A percentile compares a stretch with the other conserved stretches of the same genome.
phyloP scores from a whole-genome alignment of 2,797 vertebrate genomes.

The Stomatorhinus walkeri region DNA sequence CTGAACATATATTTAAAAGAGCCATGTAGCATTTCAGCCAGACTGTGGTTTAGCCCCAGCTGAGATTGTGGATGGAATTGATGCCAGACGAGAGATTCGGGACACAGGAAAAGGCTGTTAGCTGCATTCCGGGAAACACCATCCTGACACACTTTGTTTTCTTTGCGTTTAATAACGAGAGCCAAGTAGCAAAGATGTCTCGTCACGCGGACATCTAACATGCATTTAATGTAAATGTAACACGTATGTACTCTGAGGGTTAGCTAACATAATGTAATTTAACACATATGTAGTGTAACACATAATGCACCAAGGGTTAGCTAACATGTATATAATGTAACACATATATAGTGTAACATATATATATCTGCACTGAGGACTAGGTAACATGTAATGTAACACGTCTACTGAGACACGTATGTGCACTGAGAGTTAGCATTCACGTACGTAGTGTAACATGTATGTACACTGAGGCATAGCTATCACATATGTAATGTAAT shows the following conservation, averaged over 20 bases:
- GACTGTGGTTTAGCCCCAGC: conserved; percentile 20
- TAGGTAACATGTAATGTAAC: not conserved
- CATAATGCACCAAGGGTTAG: not conserved
- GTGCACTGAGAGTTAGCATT: conserved; percentile 5
- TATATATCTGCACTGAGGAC: not conserved
- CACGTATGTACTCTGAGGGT: not conserved
- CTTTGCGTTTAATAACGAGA: conserved; percentile 29
- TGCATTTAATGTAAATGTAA: not conserved
- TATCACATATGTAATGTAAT: not conserved
- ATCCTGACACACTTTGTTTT: not conserved
- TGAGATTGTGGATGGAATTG: conserved; percentile 29
- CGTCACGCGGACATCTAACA: conserved; percentile 20
- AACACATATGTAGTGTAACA: not conserved
- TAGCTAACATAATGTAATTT: not conserved
- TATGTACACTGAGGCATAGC: not conserved
- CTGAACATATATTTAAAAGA: not conserved
- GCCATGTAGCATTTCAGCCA: not conserved
- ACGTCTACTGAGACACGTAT: not conserved
- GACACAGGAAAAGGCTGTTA: conserved; percentile 48
- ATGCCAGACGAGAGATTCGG: conserved; percentile 24
- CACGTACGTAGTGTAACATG: not conserved
- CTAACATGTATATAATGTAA: not conserved
- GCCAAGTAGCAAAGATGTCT: not conserved
- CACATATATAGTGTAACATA: not conserved
- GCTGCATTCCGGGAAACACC: conserved; percentile 17